phyloP scores from a whole-genome alignment of 2,888 invertebrate genomes.

The Lycocerus yunnanus region DNA sequence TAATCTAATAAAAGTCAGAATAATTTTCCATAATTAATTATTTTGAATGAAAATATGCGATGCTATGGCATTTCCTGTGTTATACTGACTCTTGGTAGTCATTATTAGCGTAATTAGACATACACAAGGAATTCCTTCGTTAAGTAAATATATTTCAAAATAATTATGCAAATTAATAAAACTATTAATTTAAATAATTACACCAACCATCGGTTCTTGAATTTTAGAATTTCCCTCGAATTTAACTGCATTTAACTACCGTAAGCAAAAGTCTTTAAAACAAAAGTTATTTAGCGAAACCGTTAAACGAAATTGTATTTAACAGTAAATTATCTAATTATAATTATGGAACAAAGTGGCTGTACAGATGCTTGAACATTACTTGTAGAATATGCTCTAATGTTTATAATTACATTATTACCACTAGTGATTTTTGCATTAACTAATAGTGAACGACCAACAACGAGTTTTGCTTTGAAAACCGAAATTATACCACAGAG shows the following conservation, averaged over 20 bases:
- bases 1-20: conserved; percentile 11
- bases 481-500: not conserved
- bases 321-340: not conserved
- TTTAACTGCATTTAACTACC: not conserved
- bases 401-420: not conserved
- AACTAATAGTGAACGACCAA: not conserved
- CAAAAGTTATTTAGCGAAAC: not conserved
- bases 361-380: not conserved
- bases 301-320: not conserved
- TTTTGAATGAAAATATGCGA: not conserved
- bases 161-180: not conserved
- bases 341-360: not conserved
- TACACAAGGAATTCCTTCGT: conserved; percentile 3
- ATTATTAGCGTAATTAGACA: conserved; percentile 7
- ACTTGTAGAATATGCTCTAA: not conserved
- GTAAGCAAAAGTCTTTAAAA: not conserved
- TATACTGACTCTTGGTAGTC: not conserved
- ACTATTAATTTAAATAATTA: not conserved
- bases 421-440: not conserved
- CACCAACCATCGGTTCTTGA: not conserved
- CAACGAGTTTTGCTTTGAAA: not conserved
- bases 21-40: conserved; percentile 3
- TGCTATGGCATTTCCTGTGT: conserved; percentile 13
- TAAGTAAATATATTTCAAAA: not conserved
- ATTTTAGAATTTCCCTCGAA: not conserved